Evolutionary conservation across 2,888 invertebrate species (phyloP).

Genomic region (Conistra vaccinii): DNA sequence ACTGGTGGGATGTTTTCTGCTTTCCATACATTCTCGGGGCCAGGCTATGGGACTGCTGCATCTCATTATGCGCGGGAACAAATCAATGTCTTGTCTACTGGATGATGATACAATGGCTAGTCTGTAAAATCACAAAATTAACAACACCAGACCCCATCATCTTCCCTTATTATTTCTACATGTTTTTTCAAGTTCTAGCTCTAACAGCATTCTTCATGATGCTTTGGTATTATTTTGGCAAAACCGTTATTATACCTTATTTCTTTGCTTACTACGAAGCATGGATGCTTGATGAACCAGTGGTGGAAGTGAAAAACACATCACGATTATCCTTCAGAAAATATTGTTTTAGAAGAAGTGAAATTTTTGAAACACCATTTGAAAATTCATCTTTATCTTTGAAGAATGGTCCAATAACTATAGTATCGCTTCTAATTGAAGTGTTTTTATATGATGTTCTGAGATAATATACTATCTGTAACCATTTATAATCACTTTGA

Average conservation of each 20-base stretch:
- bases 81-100: slow-evolving; percentile 84
- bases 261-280: slow-evolving; percentile 72
- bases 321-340: slow-evolving; percentile 73
- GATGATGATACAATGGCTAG: slow-evolving; percentile 84
- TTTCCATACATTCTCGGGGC: slow-evolving; percentile 83
- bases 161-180: slow-evolving; percentile 85
- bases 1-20: slow-evolving; percentile 85
- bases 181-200: slow-evolving; percentile 83
- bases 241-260: slow-evolving; percentile 76
- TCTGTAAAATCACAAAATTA: slow-evolving; percentile 81
- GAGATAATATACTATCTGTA: slow-evolving; percentile 52
- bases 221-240: slow-evolving; percentile 79
- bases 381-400: slow-evolving; percentile 56
- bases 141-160: slow-evolving; percentile 82
- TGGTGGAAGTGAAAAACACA: neutral
- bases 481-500: slow-evolving; percentile 12
- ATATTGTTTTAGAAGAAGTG: slow-evolving; percentile 85
- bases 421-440: slow-evolving; percentile 41
- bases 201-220: slow-evolving; percentile 74
- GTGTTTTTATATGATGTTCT: slow-evolving; percentile 46
- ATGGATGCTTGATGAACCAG: slow-evolving; percentile 50
- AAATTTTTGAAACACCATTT: slow-evolving; percentile 78
- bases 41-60: slow-evolving; percentile 79
- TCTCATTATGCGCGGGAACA: slow-evolving; percentile 80
- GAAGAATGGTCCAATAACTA: slow-evolving; percentile 15